Evolutionary conservation across 2,113 vertebrate genomes (phyloP).

Genomic region (Odontesthes bonariensis): DNA sequence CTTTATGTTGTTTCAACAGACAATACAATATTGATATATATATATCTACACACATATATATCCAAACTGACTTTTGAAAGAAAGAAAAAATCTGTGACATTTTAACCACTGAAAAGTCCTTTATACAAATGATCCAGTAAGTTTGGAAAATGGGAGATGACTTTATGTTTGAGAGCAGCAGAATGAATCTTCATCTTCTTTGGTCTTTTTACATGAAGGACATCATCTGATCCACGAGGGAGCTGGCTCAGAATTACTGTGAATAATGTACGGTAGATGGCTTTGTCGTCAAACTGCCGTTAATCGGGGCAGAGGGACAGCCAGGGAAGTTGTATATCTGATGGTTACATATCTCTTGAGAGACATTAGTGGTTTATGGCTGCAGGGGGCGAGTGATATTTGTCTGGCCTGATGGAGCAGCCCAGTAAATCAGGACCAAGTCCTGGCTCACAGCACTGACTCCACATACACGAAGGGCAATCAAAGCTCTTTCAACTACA

Average conservation of each 20-base stretch:
- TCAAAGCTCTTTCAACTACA: conserved; percentile 59
- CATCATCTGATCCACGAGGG: conserved; percentile 55
- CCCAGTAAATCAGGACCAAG: conserved; percentile 65
- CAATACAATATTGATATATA: too few relatives aligned
- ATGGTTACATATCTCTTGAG: conserved; percentile 74
- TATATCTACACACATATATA: too few relatives aligned
- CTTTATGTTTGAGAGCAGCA: conserved; percentile 44
- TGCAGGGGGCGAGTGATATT: conserved; percentile 72
- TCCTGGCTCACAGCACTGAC: conserved; percentile 56
- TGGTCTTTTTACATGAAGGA: conserved; percentile 44
- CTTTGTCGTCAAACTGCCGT: conserved; percentile 71
- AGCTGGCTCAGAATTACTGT: conserved; percentile 36
- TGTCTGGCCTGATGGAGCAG: conserved; percentile 72
- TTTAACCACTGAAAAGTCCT: conserved; percentile 65
- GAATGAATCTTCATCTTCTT: conserved; percentile 63
- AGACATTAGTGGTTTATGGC: conserved; percentile 69
- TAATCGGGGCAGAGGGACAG: conserved; percentile 68
- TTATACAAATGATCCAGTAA: conserved; percentile 45
- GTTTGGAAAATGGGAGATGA: conserved; percentile 45
- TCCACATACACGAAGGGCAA: conserved; percentile 68
- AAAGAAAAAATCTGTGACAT: conserved; percentile 14
- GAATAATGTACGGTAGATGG: conserved; percentile 59
- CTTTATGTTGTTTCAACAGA: too few relatives aligned
- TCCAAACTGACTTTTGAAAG: not conserved
- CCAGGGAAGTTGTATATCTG: conserved; percentile 76